Evolutionary conservation across 2,113 vertebrate species (phyloP), one percentile per base, ranked within the genome.

Genomic region (Oreotragus oreotragus): DNA sequence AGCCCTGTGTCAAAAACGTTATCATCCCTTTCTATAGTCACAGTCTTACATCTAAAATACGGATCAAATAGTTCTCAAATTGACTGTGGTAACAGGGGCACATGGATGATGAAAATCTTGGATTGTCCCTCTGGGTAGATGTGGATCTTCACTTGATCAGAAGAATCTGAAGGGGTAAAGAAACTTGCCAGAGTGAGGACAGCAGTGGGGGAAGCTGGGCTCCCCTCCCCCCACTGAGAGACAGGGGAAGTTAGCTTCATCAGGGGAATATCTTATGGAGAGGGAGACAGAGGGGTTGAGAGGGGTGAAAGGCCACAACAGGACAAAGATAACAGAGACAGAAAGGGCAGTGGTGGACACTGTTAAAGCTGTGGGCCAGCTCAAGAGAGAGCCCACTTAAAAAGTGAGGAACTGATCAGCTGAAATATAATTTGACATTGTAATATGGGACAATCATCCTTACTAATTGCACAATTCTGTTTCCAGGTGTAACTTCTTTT

Each of bases 171-270:
- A 73, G 36, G 66, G n/a, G 36, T 39, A 73, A 73, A 73, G 2
- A 73, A 73, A 73, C 39, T 39, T 73, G 66, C 66, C n/a, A 73
- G 66, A 23, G 19, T 39, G 0, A 19, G n/a, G 66, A 39, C 66
- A 73, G 66, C n/a, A 73, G 19, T 66, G 21, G 19, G 10, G 43
- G 43, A 43, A 43, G 43, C 43, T 43, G 43, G 43, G 43, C 4
- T 2, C 3, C 2, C n/a, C 2, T 0, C 4, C 7, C 1, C 4
- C 16, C 66, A 70, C 10, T 39, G n/a, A 39, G 9, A 70, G n/a
- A 23, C 19, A 70, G 17, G 8, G 66, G n/a, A 39, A 70, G 66
- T 70, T 39, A 70, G 66, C n/a, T 66, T 36, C 64, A 66, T 66
- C 17, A 39, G n/a, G 66, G 66, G 66, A 70, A n/a, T 70, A 23